phyloP scores from a whole-genome alignment of 37 sponge, comb jelly and placozoan genomes.

The Chondrosia reniformis region DNA sequence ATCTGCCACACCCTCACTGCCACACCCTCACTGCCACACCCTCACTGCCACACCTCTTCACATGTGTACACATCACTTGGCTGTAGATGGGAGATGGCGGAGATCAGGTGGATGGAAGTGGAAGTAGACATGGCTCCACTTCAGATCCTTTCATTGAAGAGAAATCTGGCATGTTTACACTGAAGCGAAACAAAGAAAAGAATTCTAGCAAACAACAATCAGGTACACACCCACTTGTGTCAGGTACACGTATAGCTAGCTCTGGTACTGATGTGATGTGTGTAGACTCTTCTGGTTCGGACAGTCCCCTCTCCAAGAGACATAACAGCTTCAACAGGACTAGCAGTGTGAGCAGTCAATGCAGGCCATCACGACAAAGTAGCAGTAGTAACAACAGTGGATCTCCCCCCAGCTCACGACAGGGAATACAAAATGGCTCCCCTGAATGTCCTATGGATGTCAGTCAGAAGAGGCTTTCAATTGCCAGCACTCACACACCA shows the following conservation, averaged over 20 bases:
- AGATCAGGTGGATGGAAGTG: neutral
- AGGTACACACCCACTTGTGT: neutral
- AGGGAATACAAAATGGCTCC: neutral
- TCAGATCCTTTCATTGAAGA: slow-evolving; percentile 18
- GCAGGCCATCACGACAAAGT: neutral
- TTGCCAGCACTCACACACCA: neutral
- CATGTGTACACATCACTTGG: neutral
- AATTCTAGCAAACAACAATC: neutral
- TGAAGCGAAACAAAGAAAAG: slow-evolving; percentile 44
- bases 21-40: too few species aligned
- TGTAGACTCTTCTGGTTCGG: neutral
- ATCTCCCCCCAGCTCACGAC: neutral
- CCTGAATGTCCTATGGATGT: neutral
- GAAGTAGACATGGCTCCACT: neutral
- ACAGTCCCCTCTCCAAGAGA: neutral
- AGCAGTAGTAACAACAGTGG: neutral
- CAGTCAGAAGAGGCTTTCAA: neutral
- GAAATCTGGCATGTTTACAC: slow-evolving; percentile 67
- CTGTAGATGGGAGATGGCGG: neutral
- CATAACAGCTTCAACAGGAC: slow-evolving; percentile 17
- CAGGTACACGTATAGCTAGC: too few species aligned
- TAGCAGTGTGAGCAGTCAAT: slow-evolving; percentile 12
- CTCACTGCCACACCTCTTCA: too few species aligned
- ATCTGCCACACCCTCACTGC: neutral
- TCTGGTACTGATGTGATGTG: neutral